Evolutionary conservation across 2,113 vertebrate genomes (phyloP).

Genomic region (Microcebus lehilahytsara): DNA sequence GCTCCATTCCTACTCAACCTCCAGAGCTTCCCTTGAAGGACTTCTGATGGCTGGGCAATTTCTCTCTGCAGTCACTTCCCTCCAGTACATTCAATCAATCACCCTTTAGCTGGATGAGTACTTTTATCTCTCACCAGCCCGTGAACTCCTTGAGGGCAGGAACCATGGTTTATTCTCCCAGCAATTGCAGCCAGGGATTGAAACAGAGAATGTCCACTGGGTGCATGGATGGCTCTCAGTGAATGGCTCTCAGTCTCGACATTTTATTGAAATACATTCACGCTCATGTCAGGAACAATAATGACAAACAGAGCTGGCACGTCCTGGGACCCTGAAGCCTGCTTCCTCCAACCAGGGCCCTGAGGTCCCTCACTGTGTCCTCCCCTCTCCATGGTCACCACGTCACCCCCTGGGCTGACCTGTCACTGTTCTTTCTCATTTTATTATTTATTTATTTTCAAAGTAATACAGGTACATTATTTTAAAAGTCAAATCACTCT

Average conservation of each 20-base stretch:
- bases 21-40: not conserved
- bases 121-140: not conserved
- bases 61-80: not conserved
- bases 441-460: not conserved
- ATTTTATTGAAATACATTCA: not conserved
- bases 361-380: too few relatives aligned
- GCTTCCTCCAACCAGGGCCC: not conserved
- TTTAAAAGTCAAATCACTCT: constrained; percentile 18
- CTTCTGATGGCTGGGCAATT: not conserved
- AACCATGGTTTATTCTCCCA: not conserved
- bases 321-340: not conserved
- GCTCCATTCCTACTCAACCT: not conserved
- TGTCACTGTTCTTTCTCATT: not conserved
- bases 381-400: not conserved
- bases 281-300: not conserved
- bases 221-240: not conserved
- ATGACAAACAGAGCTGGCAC: not conserved
- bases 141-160: not conserved
- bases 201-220: not conserved
- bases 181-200: not conserved
- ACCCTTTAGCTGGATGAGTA: not conserved
- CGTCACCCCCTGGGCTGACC: not conserved
- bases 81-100: not conserved
- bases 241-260: not conserved
- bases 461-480: not conserved